Conservation (phyloP, 1,140 invertebrate species). For the Heliconius hewitsoni region DNA sequence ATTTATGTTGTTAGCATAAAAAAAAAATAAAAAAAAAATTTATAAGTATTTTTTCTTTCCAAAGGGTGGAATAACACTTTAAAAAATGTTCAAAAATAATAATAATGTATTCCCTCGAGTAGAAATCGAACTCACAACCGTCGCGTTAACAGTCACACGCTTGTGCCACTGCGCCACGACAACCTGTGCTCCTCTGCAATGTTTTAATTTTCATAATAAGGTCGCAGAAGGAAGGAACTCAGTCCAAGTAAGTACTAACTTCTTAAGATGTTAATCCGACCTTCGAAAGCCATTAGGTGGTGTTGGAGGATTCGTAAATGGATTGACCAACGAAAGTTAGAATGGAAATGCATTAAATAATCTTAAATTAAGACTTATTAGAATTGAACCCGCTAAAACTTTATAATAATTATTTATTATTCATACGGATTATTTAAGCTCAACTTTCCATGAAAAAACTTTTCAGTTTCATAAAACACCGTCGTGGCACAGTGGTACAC, state of each 20-base stretch:
- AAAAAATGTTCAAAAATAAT: no score
- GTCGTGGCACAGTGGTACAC: no score
- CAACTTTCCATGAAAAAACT: no score
- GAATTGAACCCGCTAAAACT: background rate
- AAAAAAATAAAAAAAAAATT: no score
- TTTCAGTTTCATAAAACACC: no score
- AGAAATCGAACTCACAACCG: no score
- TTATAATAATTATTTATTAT: background rate
- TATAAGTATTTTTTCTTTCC: no score
- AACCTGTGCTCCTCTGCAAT: background rate
- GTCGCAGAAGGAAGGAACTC: constrained; percentile 52
- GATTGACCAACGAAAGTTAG: constrained; percentile 43
- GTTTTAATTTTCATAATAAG: constrained; percentile 15
- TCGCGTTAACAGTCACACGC: no score
- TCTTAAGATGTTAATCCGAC: constrained; percentile 58
- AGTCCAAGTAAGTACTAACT: constrained; percentile 57
- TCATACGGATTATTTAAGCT: background rate
- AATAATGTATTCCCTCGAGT: no score
- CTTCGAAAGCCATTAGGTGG: constrained; percentile 57
- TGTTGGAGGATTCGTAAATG: constrained; percentile 52
- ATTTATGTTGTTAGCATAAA: no score
- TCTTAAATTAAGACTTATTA: background rate
- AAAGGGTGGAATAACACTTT: no score
- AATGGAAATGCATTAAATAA: constrained; percentile 42
- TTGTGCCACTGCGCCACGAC: no score